Conservation (phyloP, 2,797 vertebrate genomes). For the Sphenopsis melanotis region DNA sequence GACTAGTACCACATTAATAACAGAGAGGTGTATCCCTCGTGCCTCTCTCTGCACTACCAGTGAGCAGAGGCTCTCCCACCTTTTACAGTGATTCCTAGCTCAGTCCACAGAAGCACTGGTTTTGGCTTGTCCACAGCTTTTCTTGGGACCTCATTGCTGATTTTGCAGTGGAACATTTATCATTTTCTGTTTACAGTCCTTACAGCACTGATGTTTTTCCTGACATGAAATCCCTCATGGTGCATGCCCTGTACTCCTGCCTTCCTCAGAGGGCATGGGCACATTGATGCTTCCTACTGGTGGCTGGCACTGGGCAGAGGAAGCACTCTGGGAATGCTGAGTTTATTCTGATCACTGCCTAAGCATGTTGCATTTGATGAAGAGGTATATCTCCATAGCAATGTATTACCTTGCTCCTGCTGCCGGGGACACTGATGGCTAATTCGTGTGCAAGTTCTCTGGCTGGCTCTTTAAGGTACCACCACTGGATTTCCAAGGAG, state of each 20-base stretch:
- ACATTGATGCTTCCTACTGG: background rate
- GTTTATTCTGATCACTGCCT: background rate
- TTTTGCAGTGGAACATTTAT: background rate
- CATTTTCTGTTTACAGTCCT: background rate
- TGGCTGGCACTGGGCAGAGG: background rate
- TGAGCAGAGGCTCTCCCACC: background rate
- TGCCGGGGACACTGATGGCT: conserved; percentile 82
- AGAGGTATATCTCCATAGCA: background rate
- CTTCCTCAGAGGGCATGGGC: background rate
- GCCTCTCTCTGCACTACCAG: background rate
- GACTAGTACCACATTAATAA: background rate
- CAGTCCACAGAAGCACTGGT: background rate
- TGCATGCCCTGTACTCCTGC: background rate
- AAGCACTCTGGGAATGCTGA: background rate
- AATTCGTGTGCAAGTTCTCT: conserved; percentile 83
- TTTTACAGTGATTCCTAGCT: background rate
- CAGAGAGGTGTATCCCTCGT: background rate
- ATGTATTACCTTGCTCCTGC: conserved; percentile 84
- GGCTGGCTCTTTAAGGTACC: conserved; percentile 88
- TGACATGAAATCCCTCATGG: background rate
- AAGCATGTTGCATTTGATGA: background rate
- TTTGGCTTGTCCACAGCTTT: background rate
- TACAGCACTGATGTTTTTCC: background rate
- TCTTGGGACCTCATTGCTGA: background rate
- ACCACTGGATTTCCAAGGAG: conserved; percentile 96